phyloP scores from a whole-genome alignment of 2,888 invertebrate species.

The Coecobrya sp. region DNA sequence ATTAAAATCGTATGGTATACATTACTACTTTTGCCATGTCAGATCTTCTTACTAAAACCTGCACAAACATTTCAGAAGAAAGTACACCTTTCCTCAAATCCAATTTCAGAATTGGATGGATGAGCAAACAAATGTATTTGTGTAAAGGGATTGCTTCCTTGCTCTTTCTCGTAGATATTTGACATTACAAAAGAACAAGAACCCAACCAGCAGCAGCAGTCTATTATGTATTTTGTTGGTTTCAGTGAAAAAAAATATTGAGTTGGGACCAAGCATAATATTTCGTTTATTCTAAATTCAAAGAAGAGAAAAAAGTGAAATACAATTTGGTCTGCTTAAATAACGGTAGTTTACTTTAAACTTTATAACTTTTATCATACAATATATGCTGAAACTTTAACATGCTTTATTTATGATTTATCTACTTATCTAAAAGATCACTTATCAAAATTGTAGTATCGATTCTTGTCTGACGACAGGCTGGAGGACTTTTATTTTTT shows the following conservation, averaged over 20 bases:
- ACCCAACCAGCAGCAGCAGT: not conserved
- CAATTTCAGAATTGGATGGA: conserved; percentile 60
- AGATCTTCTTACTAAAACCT: not conserved
- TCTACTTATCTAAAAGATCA: no score
- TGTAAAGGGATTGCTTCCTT: conserved; percentile 9
- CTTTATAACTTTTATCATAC: no score
- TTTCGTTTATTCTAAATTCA: not conserved
- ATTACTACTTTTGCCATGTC: not conserved
- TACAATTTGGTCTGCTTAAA: no score
- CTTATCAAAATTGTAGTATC: no score
- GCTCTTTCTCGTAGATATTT: not conserved
- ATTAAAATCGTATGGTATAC: not conserved
- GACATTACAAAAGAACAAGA: not conserved
- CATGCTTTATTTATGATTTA: no score
- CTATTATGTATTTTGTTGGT: not conserved
- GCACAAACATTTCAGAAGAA: not conserved
- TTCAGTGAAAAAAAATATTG: not conserved
- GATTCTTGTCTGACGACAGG: no score
- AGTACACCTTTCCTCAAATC: conserved; percentile 41
- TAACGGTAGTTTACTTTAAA: no score
- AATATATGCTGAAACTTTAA: no score
- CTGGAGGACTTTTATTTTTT: no score
- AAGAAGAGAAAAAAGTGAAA: not conserved
- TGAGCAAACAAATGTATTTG: conserved; percentile 46
- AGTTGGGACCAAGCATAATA: not conserved